Conservation (phyloP, 2,797 vertebrate species). For the Urosaurus nigricauda region DNA sequence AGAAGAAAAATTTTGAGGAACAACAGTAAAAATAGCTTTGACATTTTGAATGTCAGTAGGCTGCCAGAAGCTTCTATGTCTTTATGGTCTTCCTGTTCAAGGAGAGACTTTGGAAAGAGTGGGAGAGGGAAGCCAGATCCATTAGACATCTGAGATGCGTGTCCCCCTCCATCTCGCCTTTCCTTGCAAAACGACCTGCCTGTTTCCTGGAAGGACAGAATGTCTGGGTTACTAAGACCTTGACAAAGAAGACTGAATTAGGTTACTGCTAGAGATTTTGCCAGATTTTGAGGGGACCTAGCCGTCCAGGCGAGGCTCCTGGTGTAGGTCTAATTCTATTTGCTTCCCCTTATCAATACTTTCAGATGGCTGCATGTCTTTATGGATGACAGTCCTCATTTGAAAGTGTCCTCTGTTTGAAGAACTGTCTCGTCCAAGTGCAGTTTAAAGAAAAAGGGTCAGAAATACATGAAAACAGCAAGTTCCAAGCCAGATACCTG, state of each 20-base stretch:
- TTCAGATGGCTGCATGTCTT: not conserved
- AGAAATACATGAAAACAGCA: not conserved
- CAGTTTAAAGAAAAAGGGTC: not conserved
- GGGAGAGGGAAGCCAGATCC: not conserved
- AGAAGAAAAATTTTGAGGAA: not conserved
- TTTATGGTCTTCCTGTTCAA: not conserved
- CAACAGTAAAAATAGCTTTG: constrained; percentile 40
- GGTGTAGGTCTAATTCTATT: too few species aligned
- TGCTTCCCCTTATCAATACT: not conserved
- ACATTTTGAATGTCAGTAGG: constrained; percentile 35
- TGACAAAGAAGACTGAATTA: rapidly evolving
- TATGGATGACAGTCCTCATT: not conserved
- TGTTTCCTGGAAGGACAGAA: not conserved
- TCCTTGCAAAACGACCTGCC: not conserved
- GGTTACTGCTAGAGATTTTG: not conserved
- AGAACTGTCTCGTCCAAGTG: not conserved
- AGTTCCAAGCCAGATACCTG: not conserved
- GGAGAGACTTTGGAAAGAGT: not conserved
- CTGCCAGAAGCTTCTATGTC: constrained; percentile 15
- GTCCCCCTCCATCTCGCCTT: not conserved
- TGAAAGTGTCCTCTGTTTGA: not conserved
- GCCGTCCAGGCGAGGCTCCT: not conserved
- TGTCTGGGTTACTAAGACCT: not conserved
- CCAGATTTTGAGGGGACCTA: not conserved
- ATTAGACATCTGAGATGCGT: not conserved